These are phyloP conservation scores for Iguana delicatissima DNA, from an alignment of 2,797 vertebrate species.

Conservation along the genomic window DNA sequence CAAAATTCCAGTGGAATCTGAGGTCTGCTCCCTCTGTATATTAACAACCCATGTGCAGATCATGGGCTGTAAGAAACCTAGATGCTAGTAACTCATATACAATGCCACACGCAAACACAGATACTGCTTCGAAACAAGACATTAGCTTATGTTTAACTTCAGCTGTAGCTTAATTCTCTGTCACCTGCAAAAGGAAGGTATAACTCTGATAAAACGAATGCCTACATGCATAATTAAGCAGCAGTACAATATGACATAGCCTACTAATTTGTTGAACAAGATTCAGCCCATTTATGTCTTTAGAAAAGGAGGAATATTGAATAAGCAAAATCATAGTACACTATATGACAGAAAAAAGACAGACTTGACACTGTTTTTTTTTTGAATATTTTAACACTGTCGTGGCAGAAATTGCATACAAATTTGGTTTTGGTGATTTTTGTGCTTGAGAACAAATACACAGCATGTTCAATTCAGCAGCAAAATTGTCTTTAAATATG, in stretches of 20 bases:
- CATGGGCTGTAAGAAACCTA: neutral
- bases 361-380: conserved; percentile 50
- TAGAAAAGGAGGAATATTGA: conserved; percentile 65
- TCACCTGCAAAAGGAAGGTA: conserved; percentile 48
- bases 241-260: conserved; percentile 40
- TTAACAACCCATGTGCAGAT: neutral
- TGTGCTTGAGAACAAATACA: conserved; percentile 64
- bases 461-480: conserved; percentile 46
- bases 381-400: conserved; percentile 63
- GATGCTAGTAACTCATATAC: neutral
- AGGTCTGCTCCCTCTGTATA: neutral
- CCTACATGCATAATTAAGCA: conserved; percentile 69
- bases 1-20: neutral
- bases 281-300: conserved; percentile 64
- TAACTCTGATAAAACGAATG: conserved; percentile 52
- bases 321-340: conserved; percentile 22
- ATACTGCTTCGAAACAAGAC: neutral
- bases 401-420: conserved; percentile 65
- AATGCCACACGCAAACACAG: neutral
- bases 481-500: conserved; percentile 61
- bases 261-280: conserved; percentile 72
- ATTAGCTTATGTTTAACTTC: neutral
- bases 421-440: conserved; percentile 57
- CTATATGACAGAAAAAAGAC: conserved; percentile 54
- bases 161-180: neutral